Base-by-base conservation (phyloP, 2,888 invertebrate species). In the Apomyelois bistriatella region DNA sequence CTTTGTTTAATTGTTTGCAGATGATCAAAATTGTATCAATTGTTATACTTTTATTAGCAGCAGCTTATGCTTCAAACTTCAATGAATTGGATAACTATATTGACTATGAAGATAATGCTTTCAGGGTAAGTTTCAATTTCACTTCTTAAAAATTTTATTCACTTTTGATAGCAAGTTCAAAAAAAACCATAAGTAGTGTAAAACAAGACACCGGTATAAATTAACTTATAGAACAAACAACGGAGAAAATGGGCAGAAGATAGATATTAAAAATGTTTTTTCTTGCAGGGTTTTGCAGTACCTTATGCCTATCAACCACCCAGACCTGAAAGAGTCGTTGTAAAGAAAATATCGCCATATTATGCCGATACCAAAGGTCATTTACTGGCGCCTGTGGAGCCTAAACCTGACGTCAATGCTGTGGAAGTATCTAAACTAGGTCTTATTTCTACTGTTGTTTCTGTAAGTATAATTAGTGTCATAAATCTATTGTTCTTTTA, bases 51-150 rank as follows among this genome's bases (percentile, higher is more conserved):
- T 38, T 64, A 22, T 5, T 74, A 6, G 53, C 62, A n/a, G 51
- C 53, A 48, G 58, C 54, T 0, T 54, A 56, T 28, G 57, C 61
- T 37, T 59, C 59, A 42, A 42, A 62, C 17, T 54, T 64, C 17
- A 57, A 60, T 3, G 64, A 70, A 3, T 55, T 67, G 4, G 65
- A 66, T 28, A 72, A 74, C 43, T 36, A 66, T 15, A 66, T 76
- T n/a, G 70, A 69, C 57, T 71, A 61, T 60, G 62, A 61, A 32
- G 52, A 58, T 28, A 38, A 50, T 13, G 61, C 62, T 0, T 54
- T 59, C 50, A 64, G 60, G 28, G 72, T 73, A 63, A 64, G 66
- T 68, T 50, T 22, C 17, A 57, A 1, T 41, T 47, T 13, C 8
- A 17, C 1, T 16, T 15, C 0, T 32, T 32, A 4, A 9, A 3